A percentile compares a stretch with the other conserved stretches of the same genome.
Evolutionary conservation across 2,888 invertebrate species (phyloP).

Genomic region (Pandemis corylana): DNA sequence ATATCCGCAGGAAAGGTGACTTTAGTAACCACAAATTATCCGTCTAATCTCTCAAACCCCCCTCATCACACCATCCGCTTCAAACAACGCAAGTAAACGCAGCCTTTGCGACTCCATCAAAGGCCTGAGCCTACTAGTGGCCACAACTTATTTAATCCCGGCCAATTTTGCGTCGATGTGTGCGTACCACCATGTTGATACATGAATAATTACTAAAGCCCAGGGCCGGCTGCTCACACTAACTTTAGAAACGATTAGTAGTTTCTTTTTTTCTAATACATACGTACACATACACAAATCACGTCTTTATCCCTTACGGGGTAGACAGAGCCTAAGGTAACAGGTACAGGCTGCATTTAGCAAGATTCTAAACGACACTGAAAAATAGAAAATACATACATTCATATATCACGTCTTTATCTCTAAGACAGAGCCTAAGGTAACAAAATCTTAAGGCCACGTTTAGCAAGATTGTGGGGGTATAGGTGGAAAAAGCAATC

Average conservation of each 20-base stretch:
- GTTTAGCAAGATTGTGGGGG: no score
- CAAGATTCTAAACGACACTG: no score
- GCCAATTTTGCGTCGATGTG: conserved; percentile 40
- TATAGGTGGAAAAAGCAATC: no score
- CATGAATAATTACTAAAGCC: conserved; percentile 59
- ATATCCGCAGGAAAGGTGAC: no score
- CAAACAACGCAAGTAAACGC: background rate
- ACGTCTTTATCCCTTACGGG: background rate
- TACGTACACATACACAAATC: background rate
- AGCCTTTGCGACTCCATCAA: conserved; percentile 3
- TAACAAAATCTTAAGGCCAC: no score
- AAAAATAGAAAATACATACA: no score
- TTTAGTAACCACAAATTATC: background rate
- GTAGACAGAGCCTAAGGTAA: no score
- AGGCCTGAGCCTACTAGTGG: background rate
- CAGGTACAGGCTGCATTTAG: no score
- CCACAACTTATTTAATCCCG: conserved; percentile 11
- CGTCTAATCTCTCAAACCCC: background rate
- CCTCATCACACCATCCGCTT: background rate
- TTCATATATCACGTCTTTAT: background rate
- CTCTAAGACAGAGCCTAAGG: no score
- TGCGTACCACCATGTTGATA: conserved; percentile 51
- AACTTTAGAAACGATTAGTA: background rate
- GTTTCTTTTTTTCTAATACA: no score
- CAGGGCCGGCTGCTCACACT: conserved; percentile 45